A percentile compares a stretch with the other conserved stretches of the same genome.
These are phyloP conservation scores for Meganola albula DNA, from an alignment of 2,888 invertebrate genomes.

Conservation along the genomic window DNA sequence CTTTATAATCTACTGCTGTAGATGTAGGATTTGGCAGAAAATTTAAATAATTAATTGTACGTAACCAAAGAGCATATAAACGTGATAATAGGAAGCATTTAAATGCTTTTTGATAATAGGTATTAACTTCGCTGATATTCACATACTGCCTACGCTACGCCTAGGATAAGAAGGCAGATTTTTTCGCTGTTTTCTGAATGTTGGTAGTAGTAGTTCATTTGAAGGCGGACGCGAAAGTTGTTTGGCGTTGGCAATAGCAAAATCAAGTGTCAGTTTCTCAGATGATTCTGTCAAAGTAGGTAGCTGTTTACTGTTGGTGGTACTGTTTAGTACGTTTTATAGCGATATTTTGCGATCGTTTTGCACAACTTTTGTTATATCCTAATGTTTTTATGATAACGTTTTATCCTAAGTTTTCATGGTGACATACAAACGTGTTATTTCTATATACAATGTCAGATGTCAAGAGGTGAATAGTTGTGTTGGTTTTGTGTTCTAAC, in stretches of 20 bases:
- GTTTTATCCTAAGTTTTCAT: slow-evolving; percentile 53
- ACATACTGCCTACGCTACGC: too few species aligned
- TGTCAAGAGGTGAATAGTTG: slow-evolving; percentile 75
- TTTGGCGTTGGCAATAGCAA: slow-evolving; percentile 56
- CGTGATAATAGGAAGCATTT: too few species aligned
- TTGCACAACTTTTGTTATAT: slow-evolving; percentile 69
- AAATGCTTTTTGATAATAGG: too few species aligned
- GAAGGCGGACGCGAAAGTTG: slow-evolving; percentile 62
- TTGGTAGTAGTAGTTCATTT: slow-evolving; percentile 27
- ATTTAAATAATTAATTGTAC: too few species aligned
- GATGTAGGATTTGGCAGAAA: too few species aligned
- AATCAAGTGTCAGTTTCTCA: slow-evolving; percentile 53
- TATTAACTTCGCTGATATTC: too few species aligned
- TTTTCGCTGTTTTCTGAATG: too few species aligned
- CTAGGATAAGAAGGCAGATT: too few species aligned
- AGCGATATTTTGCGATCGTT: slow-evolving; percentile 73
- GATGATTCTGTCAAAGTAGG: slow-evolving; percentile 72
- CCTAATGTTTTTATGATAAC: slow-evolving; percentile 68
- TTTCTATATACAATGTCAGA: slow-evolving; percentile 64
- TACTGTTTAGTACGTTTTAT: too few species aligned
- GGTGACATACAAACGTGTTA: slow-evolving; percentile 57
- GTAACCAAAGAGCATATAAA: too few species aligned
- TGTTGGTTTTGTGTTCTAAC: slow-evolving; percentile 68
- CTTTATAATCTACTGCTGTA: too few species aligned
- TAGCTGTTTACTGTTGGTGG: too few species aligned